Percentiles rank a stretch among this genome's conserved stretches.
These are phyloP conservation scores for Drosophila barbarae DNA, from an alignment of 2,888 invertebrate species.

Conservation along the genomic window DNA sequence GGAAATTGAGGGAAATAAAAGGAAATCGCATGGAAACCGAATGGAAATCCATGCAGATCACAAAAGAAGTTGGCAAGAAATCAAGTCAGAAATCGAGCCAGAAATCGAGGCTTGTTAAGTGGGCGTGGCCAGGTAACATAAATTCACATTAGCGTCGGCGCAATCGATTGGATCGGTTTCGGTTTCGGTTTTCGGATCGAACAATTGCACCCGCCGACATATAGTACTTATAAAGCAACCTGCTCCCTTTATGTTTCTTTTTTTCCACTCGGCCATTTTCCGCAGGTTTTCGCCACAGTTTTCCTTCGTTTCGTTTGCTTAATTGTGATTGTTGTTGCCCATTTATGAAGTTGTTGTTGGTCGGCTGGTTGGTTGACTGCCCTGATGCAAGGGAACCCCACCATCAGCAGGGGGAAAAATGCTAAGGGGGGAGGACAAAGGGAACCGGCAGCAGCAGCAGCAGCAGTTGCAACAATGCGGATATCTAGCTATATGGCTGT, in stretches of 20 bases:
- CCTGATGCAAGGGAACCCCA: constrained; percentile 41
- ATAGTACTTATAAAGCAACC: constrained; percentile 2
- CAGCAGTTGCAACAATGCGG: constrained; percentile 67
- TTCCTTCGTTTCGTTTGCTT: constrained; percentile 55
- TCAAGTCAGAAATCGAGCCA: constrained; percentile 4
- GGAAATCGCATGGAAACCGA: constrained; percentile 8
- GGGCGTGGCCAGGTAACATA: constrained; percentile 39
- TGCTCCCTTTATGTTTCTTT: constrained; percentile 33
- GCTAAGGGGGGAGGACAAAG: not conserved
- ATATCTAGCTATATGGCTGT: constrained; percentile 40
- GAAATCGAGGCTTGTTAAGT: constrained; percentile 37
- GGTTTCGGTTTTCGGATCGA: constrained; percentile 13
- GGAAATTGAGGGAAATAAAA: constrained; percentile 9
- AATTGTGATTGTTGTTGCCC: constrained; percentile 55
- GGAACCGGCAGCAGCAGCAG: constrained; percentile 21
- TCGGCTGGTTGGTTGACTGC: constrained; percentile 52
- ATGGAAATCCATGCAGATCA: constrained; percentile 13
- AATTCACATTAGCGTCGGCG: constrained; percentile 39
- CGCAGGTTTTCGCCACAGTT: constrained; percentile 17
- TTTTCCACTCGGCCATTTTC: constrained; percentile 45
- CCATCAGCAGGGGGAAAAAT: not conserved
- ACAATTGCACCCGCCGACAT: constrained; percentile 33
- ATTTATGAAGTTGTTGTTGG: constrained; percentile 57
- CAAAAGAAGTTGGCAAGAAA: constrained; percentile 8
- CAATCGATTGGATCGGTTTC: constrained; percentile 34